Conservation (phyloP, 2,888 invertebrate genomes). For the Eutolmus rufibarbis region DNA sequence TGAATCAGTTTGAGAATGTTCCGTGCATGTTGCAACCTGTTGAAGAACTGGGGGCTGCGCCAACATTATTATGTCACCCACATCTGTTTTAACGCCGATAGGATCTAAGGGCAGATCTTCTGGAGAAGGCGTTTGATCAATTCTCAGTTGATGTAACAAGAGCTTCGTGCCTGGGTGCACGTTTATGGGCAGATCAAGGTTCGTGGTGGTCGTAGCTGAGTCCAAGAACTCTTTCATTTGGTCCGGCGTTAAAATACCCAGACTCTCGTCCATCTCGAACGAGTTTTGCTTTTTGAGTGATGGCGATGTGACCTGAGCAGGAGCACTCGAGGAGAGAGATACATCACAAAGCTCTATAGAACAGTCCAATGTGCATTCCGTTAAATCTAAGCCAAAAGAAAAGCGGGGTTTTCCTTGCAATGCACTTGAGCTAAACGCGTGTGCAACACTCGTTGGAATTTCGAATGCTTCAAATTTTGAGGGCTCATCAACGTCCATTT, state of each 20-base stretch:
- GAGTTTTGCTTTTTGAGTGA: constrained; percentile 74
- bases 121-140: constrained; percentile 84
- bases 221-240: constrained; percentile 82
- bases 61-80: constrained; percentile 63
- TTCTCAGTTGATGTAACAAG: constrained; percentile 62
- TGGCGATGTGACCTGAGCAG: constrained; percentile 44
- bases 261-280: constrained; percentile 80
- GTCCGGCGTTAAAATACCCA: constrained; percentile 87
- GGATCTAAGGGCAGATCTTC: constrained; percentile 85
- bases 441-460: constrained; percentile 37
- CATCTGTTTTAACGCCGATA: constrained; percentile 70
- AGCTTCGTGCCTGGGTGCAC: constrained; percentile 63
- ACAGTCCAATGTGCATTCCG: constrained; percentile 59
- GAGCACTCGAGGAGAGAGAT: constrained; percentile 56
- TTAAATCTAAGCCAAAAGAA: constrained; percentile 61
- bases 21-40: constrained; percentile 59
- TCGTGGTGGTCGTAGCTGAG: constrained; percentile 68
- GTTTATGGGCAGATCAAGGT: constrained; percentile 67
- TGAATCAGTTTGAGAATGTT: constrained; percentile 66
- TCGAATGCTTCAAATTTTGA: constrained; percentile 45
- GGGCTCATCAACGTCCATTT: constrained; percentile 54
- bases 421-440: constrained; percentile 33
- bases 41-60: constrained; percentile 54
- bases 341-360: constrained; percentile 61
- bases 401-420: constrained; percentile 53